Percentiles rank a stretch among this genome's conserved stretches.
Conservation (phyloP, 2,797 vertebrate species). For the Megalops cyprinoides region DNA sequence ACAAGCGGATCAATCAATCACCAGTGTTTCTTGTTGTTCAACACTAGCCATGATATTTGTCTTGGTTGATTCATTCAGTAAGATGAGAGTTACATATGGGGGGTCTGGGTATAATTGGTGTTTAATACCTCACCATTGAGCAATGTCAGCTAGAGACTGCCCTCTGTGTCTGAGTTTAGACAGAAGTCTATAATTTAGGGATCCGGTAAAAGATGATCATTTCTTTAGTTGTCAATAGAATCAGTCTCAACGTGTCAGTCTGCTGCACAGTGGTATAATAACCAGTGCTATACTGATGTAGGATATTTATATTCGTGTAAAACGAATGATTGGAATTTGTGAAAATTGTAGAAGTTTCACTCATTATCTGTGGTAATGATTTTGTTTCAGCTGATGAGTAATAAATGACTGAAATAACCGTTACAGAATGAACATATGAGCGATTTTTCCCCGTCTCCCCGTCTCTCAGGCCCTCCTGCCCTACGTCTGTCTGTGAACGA, state of each 20-base stretch:
- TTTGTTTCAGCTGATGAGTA: conserved; percentile 1
- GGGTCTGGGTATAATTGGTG: too few relatives aligned
- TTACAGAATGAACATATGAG: not conserved
- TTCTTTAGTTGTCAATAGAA: not conserved
- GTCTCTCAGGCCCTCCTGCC: conserved; percentile 82
- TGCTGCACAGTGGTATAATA: not conserved
- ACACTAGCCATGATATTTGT: not conserved
- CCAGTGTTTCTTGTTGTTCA: not conserved
- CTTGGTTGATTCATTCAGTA: not conserved
- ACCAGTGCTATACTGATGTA: too few relatives aligned
- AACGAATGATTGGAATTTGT: conserved; percentile 9
- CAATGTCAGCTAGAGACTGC: too few relatives aligned
- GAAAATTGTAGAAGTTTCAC: not conserved
- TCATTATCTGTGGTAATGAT: not conserved
- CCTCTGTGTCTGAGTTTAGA: not conserved
- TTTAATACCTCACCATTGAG: too few relatives aligned
- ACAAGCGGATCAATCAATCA: not conserved
- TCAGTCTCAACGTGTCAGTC: too few relatives aligned
- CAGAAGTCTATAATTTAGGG: not conserved
- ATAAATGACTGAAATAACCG: not conserved
- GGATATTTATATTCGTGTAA: not conserved
- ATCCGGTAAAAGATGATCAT: not conserved
- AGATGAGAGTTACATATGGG: not conserved
- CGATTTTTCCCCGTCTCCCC: not conserved
- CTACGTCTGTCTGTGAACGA: conserved; percentile 93